These are phyloP conservation scores for Heterochromis multidens DNA, from an alignment of 2,113 vertebrate genomes.

Conservation along the genomic window DNA sequence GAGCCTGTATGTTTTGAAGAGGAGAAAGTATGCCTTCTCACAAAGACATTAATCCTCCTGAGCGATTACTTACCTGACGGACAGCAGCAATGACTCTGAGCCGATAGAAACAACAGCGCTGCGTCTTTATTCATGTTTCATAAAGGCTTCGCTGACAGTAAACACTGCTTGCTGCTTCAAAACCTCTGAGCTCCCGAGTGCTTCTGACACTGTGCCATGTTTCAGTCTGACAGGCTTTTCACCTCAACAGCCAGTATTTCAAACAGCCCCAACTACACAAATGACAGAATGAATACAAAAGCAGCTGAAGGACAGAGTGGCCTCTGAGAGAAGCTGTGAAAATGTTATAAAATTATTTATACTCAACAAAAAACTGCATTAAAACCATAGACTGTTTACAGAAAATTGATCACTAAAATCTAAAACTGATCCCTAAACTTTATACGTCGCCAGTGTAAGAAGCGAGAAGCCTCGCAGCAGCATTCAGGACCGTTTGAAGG, in stretches of 20 bases:
- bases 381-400: not conserved
- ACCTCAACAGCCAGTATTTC: not conserved
- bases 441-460: not conserved
- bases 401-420: not conserved
- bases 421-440: not conserved
- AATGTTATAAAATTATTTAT: not conserved
- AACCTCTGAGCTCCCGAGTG: not conserved
- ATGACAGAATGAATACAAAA: not conserved
- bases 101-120: not conserved
- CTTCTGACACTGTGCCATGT: not conserved
- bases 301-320: not conserved
- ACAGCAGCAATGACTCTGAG: not conserved
- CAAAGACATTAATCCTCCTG: conserved; percentile 1
- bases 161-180: not conserved
- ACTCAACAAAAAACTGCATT: not conserved
- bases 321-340: not conserved
- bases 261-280: not conserved
- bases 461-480: not conserved
- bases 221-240: not conserved
- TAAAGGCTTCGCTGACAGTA: not conserved
- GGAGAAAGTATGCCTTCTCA: not conserved
- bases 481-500: not conserved
- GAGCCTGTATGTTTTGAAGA: not conserved
- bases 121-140: conserved; percentile 2
- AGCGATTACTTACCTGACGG: not conserved